phyloP scores from a whole-genome alignment of 2,797 vertebrate genomes.

The Sylvilagus floridanus region DNA sequence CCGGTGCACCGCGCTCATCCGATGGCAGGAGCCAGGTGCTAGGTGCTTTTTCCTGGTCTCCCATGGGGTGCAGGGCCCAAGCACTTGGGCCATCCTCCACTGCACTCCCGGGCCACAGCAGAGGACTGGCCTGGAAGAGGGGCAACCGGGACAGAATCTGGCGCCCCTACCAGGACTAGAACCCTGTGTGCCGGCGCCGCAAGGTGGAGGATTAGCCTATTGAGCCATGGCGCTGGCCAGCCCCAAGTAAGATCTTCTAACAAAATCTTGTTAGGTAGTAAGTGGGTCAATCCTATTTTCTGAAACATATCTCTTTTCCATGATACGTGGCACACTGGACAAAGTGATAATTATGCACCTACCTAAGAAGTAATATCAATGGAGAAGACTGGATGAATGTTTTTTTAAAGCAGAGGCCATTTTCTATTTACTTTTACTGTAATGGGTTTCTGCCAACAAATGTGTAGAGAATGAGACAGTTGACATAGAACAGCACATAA shows the following conservation, averaged over 20 bases:
- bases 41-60: too few species aligned
- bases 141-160: too few species aligned
- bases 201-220: too few species aligned
- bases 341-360: neutral
- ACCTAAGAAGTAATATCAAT: neutral
- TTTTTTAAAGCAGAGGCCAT: neutral
- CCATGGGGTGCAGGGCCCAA: too few species aligned
- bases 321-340: neutral
- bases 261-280: neutral
- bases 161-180: too few species aligned
- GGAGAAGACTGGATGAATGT: neutral
- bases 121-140: too few species aligned
- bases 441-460: neutral
- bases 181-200: too few species aligned
- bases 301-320: neutral
- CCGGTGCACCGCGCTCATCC: too few species aligned
- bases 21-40: too few species aligned
- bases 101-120: too few species aligned
- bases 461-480: neutral
- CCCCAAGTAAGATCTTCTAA: neutral
- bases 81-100: too few species aligned
- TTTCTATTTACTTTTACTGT: constrained; percentile 8
- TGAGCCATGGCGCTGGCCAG: too few species aligned
- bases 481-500: neutral
- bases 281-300: neutral